Base-by-base conservation (phyloP, 2,888 invertebrate genomes). In the Cephus sareptanus region DNA sequence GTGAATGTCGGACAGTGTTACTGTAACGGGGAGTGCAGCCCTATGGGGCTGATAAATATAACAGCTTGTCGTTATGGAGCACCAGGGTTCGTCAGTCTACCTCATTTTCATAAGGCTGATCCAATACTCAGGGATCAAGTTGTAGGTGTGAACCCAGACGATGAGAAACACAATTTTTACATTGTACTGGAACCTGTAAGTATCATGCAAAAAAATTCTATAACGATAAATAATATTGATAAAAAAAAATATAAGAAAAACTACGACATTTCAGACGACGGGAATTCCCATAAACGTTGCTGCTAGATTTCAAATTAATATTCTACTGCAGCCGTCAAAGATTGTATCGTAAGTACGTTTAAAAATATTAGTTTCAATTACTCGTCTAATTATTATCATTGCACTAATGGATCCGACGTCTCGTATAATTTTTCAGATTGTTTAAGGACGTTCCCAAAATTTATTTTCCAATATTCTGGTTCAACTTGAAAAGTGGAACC, bases 21-120 rank as follows among this genome's bases (percentile, higher is more conserved):
- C 91, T 97, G 96, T 88, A 93, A 94, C 77, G 96, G 95, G 0
- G 93, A 94, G 78, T 96, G 96, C 88, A 92, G 93, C 30, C 96
- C 96, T 80, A 93, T 94, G 1, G 97, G 97, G 0, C 93, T 95
- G 37, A 93, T 96, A 91, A 96, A 97, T 91, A 94, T 96, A n/a
- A 96, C 96, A 0, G 92, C 95, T 0, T 97, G 97, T 84, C 94
- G 96, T 76, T 96, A 93, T 87, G 96, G 96, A 11, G 95, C 97
- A 0, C 98, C 98, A 0, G 95, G 96, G 0, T 97, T 96, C 89
- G 94, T 97, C 83, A 96, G 97, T 0, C 94, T 96, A 84, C 98
- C 98, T 0, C 97, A 98, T 92, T 98, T 97, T 91, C 93, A 95
- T 87, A 93, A 95, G 85, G 97, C 94, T 0, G 97, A 97, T 92